Conservation (phyloP, 2,797 vertebrate genomes). For the Heliangelus exortis region DNA sequence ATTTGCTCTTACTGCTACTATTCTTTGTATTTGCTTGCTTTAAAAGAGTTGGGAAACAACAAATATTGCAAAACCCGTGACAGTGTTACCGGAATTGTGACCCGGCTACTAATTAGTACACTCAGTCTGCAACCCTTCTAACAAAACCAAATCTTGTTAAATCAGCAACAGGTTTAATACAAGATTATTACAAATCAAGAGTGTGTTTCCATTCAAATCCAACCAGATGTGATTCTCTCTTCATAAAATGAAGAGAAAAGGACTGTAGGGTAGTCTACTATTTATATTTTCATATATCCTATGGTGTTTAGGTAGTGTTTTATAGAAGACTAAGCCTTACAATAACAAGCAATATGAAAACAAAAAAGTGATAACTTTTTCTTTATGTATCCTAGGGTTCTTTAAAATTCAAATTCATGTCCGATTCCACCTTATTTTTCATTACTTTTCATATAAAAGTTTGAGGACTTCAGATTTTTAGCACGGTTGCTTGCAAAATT, state of each 20-base stretch:
- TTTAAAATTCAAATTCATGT: no score
- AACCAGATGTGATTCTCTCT: not conserved
- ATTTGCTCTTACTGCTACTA: not conserved
- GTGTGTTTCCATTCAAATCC: not conserved
- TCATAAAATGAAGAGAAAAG: not conserved
- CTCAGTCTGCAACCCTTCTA: not conserved
- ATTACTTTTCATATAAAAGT: no score
- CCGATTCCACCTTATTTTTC: no score
- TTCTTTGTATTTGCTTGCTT: not conserved
- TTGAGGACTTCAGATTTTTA: no score
- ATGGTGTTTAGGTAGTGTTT: no score
- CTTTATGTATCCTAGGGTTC: no score
- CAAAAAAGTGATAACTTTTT: no score
- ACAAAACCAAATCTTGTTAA: not conserved
- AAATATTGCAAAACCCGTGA: slow-evolving; percentile 42
- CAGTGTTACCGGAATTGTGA: not conserved
- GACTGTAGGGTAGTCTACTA: no score
- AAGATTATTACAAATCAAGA: not conserved
- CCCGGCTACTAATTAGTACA: not conserved
- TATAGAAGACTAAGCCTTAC: no score
- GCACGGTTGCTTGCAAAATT: no score
- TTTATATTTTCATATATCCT: no score
- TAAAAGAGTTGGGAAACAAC: slow-evolving; percentile 29
- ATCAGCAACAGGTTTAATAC: slow-evolving; percentile 4
- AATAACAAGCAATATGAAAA: no score